Percentiles rank a stretch among this genome's conserved stretches.
Conservation (phyloP, 2,797 vertebrate species). For the Chelonia mydas region DNA sequence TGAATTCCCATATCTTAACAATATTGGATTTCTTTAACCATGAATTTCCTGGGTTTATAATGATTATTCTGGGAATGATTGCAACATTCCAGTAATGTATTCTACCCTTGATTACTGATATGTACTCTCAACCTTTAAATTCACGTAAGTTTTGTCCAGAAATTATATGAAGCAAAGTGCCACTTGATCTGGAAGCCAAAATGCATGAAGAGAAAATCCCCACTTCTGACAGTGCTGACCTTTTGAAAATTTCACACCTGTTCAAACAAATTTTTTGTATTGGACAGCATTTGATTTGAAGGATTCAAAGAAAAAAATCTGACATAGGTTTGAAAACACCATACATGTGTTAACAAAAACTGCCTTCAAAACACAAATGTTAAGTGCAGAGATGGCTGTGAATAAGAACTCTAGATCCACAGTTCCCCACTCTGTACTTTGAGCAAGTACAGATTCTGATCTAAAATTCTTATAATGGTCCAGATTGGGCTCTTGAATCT, state of each 20-base stretch:
- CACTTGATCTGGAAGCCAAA: neutral
- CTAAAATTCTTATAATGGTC: neutral
- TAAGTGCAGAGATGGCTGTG: neutral
- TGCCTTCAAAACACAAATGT: neutral
- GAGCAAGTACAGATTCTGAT: neutral
- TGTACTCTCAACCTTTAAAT: neutral
- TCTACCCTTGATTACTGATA: neutral
- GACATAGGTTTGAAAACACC: neutral
- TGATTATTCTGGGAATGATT: neutral
- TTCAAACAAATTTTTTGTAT: neutral
- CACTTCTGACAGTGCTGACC: neutral
- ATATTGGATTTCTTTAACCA: neutral
- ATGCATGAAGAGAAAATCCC: neutral
- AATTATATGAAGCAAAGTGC: neutral
- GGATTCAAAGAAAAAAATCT: neutral
- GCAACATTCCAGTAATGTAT: neutral
- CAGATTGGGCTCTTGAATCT: neutral
- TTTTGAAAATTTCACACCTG: neutral
- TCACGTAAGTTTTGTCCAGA: neutral
- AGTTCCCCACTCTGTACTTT: neutral
- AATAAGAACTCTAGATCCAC: neutral
- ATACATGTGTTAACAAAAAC: neutral
- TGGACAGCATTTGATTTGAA: neutral
- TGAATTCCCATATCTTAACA: neutral
- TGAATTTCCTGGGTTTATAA: neutral